phyloP scores from a whole-genome alignment of 1,140 invertebrate genomes.

The Gryon sp. region DNA sequence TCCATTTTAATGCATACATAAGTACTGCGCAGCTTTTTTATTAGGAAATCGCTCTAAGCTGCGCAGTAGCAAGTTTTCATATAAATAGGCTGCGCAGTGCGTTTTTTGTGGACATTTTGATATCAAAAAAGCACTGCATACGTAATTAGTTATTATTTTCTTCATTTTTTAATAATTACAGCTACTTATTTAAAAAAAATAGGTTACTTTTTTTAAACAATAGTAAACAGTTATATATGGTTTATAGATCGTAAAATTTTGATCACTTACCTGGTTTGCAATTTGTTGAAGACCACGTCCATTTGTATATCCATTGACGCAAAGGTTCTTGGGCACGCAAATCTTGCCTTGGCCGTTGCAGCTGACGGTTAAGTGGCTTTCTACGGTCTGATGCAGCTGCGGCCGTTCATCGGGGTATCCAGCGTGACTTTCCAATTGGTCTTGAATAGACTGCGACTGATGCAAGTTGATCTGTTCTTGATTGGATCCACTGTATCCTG shows the following conservation, averaged over 20 bases:
- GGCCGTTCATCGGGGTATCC: conserved; percentile 1
- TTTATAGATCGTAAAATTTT: background rate
- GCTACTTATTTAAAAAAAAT: no score
- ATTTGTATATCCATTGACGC: conserved; percentile 81
- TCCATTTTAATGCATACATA: no score
- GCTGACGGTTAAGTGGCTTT: conserved; percentile 55
- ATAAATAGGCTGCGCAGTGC: no score
- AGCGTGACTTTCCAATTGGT: conserved; percentile 33
- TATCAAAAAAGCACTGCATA: no score
- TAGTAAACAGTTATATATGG: background rate
- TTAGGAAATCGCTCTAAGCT: no score
- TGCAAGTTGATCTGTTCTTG: conserved; percentile 6
- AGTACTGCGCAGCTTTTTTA: no score
- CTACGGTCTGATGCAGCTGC: conserved; percentile 13
- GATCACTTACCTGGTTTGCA: conserved; percentile 65
- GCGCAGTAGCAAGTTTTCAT: no score
- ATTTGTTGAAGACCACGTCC: conserved; percentile 77
- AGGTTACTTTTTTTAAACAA: no score
- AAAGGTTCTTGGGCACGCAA: conserved; percentile 81
- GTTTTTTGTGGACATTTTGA: no score
- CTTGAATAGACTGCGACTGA: conserved; percentile 6
- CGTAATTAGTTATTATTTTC: no score
- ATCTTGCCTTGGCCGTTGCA: conserved; percentile 80
- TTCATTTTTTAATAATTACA: no score
- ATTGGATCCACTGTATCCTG: conserved; percentile 8